Evolutionary conservation across 2,113 vertebrate species (phyloP), one percentile per base, ranked within the genome.

Genomic region (Apaloderma vittatum): DNA sequence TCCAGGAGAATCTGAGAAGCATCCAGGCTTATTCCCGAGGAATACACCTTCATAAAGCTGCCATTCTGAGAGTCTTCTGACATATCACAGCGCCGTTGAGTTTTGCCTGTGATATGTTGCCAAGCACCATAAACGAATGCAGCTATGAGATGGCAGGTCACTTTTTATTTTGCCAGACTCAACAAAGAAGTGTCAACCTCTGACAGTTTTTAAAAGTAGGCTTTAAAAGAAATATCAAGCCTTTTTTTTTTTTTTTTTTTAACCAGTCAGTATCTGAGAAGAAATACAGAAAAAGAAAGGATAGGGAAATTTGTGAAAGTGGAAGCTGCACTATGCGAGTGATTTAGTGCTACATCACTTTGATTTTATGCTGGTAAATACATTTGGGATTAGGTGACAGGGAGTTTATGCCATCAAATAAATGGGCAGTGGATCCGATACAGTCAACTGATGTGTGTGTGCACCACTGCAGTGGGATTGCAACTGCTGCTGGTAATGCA

Each of bases 81-180:
- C 97, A 94, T 58, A 61, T 74, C 81, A 29, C 32, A 26, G 86
- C 55, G 71, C n/a, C 29, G 91, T 54, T 82, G 94, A 95, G 91
- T 73, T 84, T 51, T 78, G 92, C 86, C 88, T 29, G 8, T 91
- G 96, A 96, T 94, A 83, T 51, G 96, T 93, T 97, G 95, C 97
- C 97, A 97, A 59, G 94, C 78, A 84, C 93, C 95, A 96, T 83
- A 94, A 97, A 93, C 19, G 86, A 97, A 93, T 90, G 94, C 96
- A 97, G 97, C 94, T 95, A 94, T 43, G 76, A 97, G 97, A 97
- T 97, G 97, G 96, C 97, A 90, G 96, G 96, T 97, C 75, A 86
- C 97, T 97, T 96, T 95, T 97, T 97, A 97, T 98, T 97, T 95
- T 95, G 94, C 93, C 95, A 97, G 97, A 92, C 88, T 94, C 95